Evolutionary conservation across 2,797 vertebrate genomes (phyloP).

Genomic region (Alcedo atthis): DNA sequence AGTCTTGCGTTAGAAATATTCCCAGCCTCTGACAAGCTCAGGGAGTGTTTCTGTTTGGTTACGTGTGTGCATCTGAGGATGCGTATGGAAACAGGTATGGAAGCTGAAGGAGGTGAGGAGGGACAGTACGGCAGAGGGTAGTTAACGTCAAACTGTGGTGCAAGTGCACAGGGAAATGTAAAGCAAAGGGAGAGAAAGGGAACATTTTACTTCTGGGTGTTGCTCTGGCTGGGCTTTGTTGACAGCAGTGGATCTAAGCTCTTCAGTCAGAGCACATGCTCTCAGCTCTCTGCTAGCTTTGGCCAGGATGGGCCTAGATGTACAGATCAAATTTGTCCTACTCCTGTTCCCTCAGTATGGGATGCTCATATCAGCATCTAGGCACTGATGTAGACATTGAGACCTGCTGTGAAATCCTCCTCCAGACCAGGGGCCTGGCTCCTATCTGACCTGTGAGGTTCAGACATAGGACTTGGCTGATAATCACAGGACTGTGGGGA

Average conservation of each 20-base stretch:
- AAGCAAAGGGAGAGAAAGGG: background rate
- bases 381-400: background rate
- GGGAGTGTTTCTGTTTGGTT: background rate
- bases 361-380: background rate
- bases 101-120: background rate
- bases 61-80: accelerated
- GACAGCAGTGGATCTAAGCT: background rate
- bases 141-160: background rate
- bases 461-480: background rate
- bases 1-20: background rate
- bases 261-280: background rate
- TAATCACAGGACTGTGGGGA: background rate
- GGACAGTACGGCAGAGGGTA: background rate
- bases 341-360: accelerated
- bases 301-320: background rate
- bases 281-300: background rate
- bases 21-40: background rate
- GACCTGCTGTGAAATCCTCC: background rate
- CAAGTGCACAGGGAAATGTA: background rate
- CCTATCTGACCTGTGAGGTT: background rate
- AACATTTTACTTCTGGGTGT: background rate
- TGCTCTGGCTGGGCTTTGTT: background rate
- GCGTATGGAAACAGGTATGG: background rate
- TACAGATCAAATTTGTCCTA: background rate
- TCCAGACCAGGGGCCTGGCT: background rate